A percentile compares a stretch with the other conserved stretches of the same genome.
Conservation (phyloP, 2,888 invertebrate genomes). For the Therioaphis trifolii region DNA sequence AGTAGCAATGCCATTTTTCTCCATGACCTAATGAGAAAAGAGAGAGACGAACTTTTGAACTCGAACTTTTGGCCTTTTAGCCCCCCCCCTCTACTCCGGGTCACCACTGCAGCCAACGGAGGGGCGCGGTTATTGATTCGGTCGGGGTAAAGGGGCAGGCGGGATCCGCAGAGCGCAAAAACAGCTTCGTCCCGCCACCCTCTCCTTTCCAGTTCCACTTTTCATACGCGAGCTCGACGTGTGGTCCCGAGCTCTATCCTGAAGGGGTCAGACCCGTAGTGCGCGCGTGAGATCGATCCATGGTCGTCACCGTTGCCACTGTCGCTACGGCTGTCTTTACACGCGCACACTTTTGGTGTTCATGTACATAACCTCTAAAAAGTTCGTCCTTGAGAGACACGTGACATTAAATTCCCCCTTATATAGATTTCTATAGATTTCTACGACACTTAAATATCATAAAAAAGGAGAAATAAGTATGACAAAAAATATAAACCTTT, state of each 20-base stretch:
- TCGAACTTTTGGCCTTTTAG: constrained; percentile 60
- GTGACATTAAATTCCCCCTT: constrained; percentile 16
- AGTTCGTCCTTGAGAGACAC: constrained; percentile 51
- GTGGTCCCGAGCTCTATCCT: constrained; percentile 23
- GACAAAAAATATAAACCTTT: neutral
- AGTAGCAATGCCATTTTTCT: neutral
- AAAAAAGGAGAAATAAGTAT: neutral
- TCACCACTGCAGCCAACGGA: neutral
- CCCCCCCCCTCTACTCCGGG: neutral
- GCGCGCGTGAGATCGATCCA: constrained; percentile 48
- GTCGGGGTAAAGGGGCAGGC: neutral
- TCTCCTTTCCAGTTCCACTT: constrained; percentile 42
- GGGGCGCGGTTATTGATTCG: constrained; percentile 56
- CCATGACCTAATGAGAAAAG: constrained; percentile 42
- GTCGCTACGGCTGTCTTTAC: neutral
- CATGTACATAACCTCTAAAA: constrained; percentile 54
- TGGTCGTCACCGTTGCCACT: neutral
- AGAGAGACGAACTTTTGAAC: constrained; percentile 59
- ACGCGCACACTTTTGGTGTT: constrained; percentile 33
- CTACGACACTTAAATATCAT: too few relatives aligned
- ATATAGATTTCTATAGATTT: neutral
- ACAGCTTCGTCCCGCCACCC: constrained; percentile 54
- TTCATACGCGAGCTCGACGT: constrained; percentile 17
- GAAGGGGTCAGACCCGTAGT: constrained; percentile 42
- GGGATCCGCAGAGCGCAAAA: constrained; percentile 54